These are phyloP conservation scores for Geophilus truncorum DNA, from an alignment of 2,888 invertebrate species.

Conservation along the genomic window DNA sequence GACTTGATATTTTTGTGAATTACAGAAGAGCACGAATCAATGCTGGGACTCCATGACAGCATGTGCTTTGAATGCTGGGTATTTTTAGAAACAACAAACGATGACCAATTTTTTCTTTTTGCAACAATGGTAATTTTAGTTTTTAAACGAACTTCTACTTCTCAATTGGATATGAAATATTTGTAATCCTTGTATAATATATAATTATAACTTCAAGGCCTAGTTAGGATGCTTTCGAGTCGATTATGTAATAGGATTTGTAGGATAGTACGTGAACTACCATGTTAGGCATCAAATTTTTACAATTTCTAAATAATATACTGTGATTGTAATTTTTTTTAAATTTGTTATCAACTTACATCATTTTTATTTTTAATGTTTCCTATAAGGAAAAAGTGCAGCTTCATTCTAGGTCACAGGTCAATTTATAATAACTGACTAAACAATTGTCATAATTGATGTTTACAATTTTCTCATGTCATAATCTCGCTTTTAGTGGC, in stretches of 20 bases:
- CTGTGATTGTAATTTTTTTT: neutral
- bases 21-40: slow-evolving; percentile 7
- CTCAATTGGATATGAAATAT: slow-evolving; percentile 6
- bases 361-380: neutral
- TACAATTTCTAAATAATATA: neutral
- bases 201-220: neutral
- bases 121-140: neutral
- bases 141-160: neutral
- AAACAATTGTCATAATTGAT: neutral
- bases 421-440: neutral
- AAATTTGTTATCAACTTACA: neutral
- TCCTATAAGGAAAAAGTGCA: neutral
- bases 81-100: neutral
- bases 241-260: neutral
- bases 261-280: neutral
- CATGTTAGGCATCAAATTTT: neutral
- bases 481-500: neutral
- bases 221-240: neutral
- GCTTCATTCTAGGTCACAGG: neutral
- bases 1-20: neutral
- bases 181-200: slow-evolving; percentile 9
- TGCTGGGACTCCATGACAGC: neutral
- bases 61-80: neutral
- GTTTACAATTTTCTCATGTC: neutral
- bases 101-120: neutral